Evolutionary conservation across 1,140 invertebrate species (phyloP).

Genomic region (Drosophila novamexicana): DNA sequence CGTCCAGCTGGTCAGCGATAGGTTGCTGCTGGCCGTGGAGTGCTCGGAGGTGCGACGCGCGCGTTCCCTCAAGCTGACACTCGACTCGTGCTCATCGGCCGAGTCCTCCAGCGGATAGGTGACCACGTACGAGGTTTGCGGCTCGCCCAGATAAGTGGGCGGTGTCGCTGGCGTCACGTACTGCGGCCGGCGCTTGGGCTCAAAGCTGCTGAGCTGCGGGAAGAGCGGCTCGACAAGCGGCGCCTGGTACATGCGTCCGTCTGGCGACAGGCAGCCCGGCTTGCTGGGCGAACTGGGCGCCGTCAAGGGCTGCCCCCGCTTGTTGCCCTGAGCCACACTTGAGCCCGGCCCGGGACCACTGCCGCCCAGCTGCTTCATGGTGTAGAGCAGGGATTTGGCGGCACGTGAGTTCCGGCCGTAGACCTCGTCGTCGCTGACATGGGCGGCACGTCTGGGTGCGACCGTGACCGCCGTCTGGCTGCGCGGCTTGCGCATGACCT

Average conservation of each 20-base stretch:
- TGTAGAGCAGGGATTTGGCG: conserved; percentile 70
- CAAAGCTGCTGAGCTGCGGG: conserved; percentile 69
- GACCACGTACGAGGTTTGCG: conserved; percentile 69
- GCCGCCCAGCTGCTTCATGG: conserved; percentile 71
- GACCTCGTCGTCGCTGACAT: conserved; percentile 78
- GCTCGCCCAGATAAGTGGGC: conserved; percentile 50
- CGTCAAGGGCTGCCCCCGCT: conserved; percentile 28
- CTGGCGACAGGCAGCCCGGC: conserved; percentile 67
- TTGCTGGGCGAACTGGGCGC: conserved; percentile 61
- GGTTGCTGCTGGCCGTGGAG: conserved; percentile 61
- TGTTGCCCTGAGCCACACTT: background rate
- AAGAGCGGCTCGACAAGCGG: conserved; percentile 78
- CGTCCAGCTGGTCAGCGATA: conserved; percentile 73
- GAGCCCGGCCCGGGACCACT: conserved; percentile 8
- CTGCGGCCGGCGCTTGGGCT: conserved; percentile 66
- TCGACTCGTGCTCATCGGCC: conserved; percentile 60
- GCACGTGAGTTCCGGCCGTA: conserved; percentile 75
- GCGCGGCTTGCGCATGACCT: conserved; percentile 88
- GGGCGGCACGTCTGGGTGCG: conserved; percentile 56
- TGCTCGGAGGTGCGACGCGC: conserved; percentile 66
- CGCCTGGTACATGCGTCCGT: conserved; percentile 75
- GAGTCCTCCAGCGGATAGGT: conserved; percentile 77
- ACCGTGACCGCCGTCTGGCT: conserved; percentile 86
- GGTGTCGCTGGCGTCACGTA: background rate
- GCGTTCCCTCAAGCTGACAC: background rate